Evolutionary conservation across 2,113 vertebrate genomes (phyloP).

Genomic region (Laticauda colubrina): DNA sequence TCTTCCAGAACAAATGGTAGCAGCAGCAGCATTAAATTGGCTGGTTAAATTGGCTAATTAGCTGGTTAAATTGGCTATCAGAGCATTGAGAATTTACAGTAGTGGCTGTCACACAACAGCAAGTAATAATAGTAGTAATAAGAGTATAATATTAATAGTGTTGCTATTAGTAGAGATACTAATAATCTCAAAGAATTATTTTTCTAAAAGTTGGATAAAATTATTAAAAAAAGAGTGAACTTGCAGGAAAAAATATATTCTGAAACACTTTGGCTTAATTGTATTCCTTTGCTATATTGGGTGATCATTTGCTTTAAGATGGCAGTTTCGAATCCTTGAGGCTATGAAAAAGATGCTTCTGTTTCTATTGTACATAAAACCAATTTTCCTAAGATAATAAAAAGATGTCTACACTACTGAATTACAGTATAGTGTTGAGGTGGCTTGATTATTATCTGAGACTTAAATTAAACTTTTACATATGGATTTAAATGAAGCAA

Average conservation of each 20-base stretch:
- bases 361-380: constrained; percentile 3
- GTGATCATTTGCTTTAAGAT: background rate
- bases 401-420: constrained; percentile 5
- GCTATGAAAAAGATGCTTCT: background rate
- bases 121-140: background rate
- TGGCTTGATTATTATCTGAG: constrained; percentile 30
- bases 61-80: background rate
- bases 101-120: background rate
- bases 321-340: background rate
- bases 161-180: background rate
- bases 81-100: background rate
- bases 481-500: constrained; percentile 31
- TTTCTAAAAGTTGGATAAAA: background rate
- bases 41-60: background rate
- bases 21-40: background rate
- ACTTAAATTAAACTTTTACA: constrained; percentile 12
- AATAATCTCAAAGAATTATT: background rate
- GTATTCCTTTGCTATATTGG: background rate
- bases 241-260: background rate
- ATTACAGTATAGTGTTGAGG: constrained; percentile 35
- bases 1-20: background rate
- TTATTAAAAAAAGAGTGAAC: background rate
- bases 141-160: background rate
- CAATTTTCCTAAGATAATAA: constrained; percentile 28
- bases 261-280: background rate